Conservation (phyloP, 23 tunicate genomes). For the Halocynthia roretzi region DNA sequence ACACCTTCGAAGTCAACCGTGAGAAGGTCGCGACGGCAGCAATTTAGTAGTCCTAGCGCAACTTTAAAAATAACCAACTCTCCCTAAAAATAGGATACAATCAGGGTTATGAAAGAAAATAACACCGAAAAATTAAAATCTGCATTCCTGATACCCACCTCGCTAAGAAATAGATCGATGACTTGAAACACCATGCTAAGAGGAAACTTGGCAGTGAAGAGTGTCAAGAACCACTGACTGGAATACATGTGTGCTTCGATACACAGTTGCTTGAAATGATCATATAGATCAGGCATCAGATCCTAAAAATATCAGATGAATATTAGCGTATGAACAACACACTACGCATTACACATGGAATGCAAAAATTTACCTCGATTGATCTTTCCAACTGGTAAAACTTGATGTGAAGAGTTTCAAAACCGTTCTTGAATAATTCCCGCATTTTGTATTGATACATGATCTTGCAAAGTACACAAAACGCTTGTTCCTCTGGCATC, state of each 20-base stretch:
- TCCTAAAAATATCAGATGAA: constrained; percentile 33
- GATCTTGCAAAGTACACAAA: constrained; percentile 66
- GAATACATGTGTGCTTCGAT: constrained; percentile 88
- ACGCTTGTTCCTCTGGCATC: constrained; percentile 99
- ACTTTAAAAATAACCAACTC: constrained; percentile 75
- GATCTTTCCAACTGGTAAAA: constrained; percentile 75
- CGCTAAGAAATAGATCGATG: constrained; percentile 75
- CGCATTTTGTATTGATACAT: constrained; percentile 90
- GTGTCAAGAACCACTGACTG: constrained; percentile 89
- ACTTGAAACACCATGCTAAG: constrained; percentile 82
- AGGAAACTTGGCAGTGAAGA: constrained; percentile 95
- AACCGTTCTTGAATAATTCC: constrained; percentile 82
- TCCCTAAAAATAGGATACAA: constrained; percentile 35
- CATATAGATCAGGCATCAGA: constrained; percentile 56
- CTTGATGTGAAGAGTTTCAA: constrained; percentile 71
- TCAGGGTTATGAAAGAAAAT: neutral
- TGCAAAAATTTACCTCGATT: constrained; percentile 43
- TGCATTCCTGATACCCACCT: constrained; percentile 18
- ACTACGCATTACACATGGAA: neutral
- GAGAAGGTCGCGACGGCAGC: constrained; percentile 64
- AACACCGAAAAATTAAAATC: neutral
- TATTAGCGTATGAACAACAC: neutral
- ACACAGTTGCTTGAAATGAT: constrained; percentile 64
- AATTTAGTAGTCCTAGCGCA: constrained; percentile 63
- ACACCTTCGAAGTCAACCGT: constrained; percentile 93